Percentiles rank a stretch among this genome's conserved stretches.
These are phyloP conservation scores for Nixonia krombeini DNA, from an alignment of 1,140 invertebrate species.

Conservation along the genomic window DNA sequence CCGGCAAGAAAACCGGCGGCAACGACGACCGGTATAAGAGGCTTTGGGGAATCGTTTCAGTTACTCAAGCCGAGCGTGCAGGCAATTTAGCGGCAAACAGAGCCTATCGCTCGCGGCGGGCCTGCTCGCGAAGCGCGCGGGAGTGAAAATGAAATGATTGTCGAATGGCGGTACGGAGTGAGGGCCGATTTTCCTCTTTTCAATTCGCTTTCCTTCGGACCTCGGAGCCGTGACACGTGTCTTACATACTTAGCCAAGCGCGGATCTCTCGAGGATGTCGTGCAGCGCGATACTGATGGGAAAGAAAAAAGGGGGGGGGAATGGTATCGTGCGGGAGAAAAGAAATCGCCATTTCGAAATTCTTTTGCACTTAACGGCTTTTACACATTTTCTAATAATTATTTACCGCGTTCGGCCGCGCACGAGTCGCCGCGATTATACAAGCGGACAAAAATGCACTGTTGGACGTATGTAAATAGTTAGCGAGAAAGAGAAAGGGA, in stretches of 20 bases:
- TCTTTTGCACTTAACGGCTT: too few relatives aligned
- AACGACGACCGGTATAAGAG: neutral
- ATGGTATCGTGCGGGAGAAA: constrained; percentile 28
- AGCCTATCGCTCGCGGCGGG: constrained; percentile 20
- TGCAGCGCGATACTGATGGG: constrained; percentile 36
- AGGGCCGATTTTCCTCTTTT: constrained; percentile 42
- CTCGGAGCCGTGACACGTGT: constrained; percentile 42
- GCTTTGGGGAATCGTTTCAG: constrained; percentile 3
- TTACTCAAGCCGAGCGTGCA: constrained; percentile 1
- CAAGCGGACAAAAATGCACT: too few relatives aligned
- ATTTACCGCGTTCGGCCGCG: too few relatives aligned
- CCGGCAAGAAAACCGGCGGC: too few relatives aligned
- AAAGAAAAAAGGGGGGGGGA: constrained; percentile 23
- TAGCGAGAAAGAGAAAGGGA: too few relatives aligned
- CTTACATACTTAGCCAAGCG: constrained; percentile 42
- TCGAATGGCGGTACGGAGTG: constrained; percentile 15
- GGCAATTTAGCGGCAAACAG: constrained; percentile 12
- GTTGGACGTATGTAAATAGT: too few relatives aligned
- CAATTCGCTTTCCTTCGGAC: constrained; percentile 43
- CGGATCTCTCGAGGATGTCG: constrained; percentile 40
- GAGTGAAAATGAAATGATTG: constrained; percentile 37
- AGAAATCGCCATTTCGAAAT: constrained; percentile 41
- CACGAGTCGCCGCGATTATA: too few relatives aligned
- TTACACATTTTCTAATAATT: too few relatives aligned
- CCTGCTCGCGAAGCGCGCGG: constrained; percentile 15